These are phyloP conservation scores for Ammodytes marinus DNA, from an alignment of 2,113 vertebrate species.

Conservation along the genomic window DNA sequence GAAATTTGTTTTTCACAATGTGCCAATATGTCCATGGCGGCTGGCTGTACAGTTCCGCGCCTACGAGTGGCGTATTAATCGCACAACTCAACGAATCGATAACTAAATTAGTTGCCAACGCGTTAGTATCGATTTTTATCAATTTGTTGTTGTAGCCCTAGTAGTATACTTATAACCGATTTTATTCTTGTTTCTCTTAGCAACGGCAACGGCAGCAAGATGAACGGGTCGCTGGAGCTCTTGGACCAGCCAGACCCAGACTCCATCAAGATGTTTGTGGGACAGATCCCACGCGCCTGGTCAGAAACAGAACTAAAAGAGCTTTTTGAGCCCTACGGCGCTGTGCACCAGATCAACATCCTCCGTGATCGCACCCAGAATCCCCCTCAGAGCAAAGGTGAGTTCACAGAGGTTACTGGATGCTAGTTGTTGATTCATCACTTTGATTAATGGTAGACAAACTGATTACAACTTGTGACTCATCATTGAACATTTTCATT, in stretches of 20 bases:
- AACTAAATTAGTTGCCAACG: too few relatives aligned
- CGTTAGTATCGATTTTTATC: too few relatives aligned
- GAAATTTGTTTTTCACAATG: not conserved
- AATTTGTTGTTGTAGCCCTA: not conserved
- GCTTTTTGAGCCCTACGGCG: slow-evolving; percentile 98
- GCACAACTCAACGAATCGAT: too few relatives aligned
- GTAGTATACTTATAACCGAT: not conserved
- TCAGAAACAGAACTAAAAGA: slow-evolving; percentile 98
- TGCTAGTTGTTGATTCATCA: not conserved
- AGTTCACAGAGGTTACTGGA: not conserved
- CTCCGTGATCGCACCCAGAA: slow-evolving; percentile 98
- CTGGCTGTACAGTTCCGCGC: too few relatives aligned
- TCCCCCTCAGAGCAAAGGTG: slow-evolving; percentile 99
- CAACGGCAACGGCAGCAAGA: slow-evolving; percentile 97
- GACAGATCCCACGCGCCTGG: slow-evolving; percentile 97
- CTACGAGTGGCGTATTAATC: too few relatives aligned
- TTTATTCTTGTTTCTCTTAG: slow-evolving; percentile 68
- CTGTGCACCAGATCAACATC: slow-evolving; percentile 98
- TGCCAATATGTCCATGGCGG: too few relatives aligned
- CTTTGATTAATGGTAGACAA: not conserved
- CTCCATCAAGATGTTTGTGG: slow-evolving; percentile 99
- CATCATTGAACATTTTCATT: not conserved
- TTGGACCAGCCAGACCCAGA: slow-evolving; percentile 97
- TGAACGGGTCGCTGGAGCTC: slow-evolving; percentile 98
- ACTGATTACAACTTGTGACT: not conserved